Conservation (phyloP, 1,140 invertebrate genomes). For the Orius laevigatus region DNA sequence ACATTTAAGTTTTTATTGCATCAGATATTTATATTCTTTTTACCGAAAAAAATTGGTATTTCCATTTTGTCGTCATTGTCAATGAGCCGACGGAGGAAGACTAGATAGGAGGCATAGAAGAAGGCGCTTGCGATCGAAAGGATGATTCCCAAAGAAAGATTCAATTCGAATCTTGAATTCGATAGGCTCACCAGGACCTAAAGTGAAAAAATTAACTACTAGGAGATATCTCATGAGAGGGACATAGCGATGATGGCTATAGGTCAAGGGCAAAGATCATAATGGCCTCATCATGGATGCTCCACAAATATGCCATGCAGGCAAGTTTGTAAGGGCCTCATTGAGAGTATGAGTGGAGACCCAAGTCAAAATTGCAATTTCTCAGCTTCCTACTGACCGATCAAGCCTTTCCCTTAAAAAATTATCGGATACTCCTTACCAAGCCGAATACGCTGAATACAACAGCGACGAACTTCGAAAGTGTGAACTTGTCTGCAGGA, state of each 20-base stretch:
- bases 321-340: too few relatives aligned
- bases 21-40: slow-evolving; percentile 19
- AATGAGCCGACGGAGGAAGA: slow-evolving; percentile 62
- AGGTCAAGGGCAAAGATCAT: too few relatives aligned
- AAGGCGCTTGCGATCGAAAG: slow-evolving; percentile 65
- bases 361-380: too few relatives aligned
- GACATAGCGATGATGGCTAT: too few relatives aligned
- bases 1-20: slow-evolving; percentile 16
- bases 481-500: slow-evolving; percentile 55
- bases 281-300: too few relatives aligned
- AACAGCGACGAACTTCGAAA: slow-evolving; percentile 66
- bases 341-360: too few relatives aligned
- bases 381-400: too few relatives aligned
- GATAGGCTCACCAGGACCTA: slow-evolving; percentile 53
- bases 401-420: too few relatives aligned
- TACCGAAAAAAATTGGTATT: slow-evolving; percentile 80
- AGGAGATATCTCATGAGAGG: too few relatives aligned
- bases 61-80: slow-evolving; percentile 76
- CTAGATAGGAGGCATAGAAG: slow-evolving; percentile 69
- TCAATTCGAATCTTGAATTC: slow-evolving; percentile 38
- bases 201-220: slow-evolving; percentile 23
- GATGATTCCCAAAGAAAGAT: slow-evolving; percentile 52
- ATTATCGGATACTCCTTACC: too few relatives aligned
- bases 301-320: too few relatives aligned
- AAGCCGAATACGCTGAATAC: slow-evolving; percentile 59